Conservation (phyloP, 2,888 invertebrate genomes). For the Trichogramma dendrolimi region DNA sequence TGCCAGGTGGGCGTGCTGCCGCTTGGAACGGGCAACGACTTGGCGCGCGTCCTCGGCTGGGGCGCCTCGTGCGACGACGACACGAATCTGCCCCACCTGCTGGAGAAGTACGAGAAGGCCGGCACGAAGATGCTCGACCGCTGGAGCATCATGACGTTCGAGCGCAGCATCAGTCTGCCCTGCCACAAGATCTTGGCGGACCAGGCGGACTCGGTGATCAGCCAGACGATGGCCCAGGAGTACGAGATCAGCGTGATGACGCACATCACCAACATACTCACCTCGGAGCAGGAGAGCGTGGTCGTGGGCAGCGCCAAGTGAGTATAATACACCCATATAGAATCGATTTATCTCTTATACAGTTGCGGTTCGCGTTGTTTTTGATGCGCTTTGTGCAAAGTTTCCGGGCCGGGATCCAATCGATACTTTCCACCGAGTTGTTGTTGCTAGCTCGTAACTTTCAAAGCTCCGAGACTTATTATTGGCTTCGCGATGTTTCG, state of each 20-base stretch:
- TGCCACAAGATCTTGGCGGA: constrained; percentile 51
- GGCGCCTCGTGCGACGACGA: constrained; percentile 95
- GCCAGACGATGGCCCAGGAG: constrained; percentile 60
- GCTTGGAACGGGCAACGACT: constrained; percentile 92
- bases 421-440: no score
- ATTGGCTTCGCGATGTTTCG: no score
- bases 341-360: no score
- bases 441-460: no score
- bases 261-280: constrained; percentile 81
- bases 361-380: no score
- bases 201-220: constrained; percentile 55
- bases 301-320: constrained; percentile 71
- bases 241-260: constrained; percentile 74
- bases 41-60: constrained; percentile 94
- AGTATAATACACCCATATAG: constrained; percentile 34
- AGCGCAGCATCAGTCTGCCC: constrained; percentile 66
- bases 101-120: constrained; percentile 94
- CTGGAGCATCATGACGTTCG: constrained; percentile 95
- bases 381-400: no score
- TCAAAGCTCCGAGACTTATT: no score
- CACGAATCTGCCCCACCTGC: constrained; percentile 82
- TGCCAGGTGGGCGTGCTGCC: constrained; percentile 94
- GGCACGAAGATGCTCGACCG: constrained; percentile 96
- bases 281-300: constrained; percentile 71
- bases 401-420: no score